Evolutionary conservation across 2,888 invertebrate species (phyloP), one percentile per base, ranked within the genome.

Genomic region (Hipparchia semele): DNA sequence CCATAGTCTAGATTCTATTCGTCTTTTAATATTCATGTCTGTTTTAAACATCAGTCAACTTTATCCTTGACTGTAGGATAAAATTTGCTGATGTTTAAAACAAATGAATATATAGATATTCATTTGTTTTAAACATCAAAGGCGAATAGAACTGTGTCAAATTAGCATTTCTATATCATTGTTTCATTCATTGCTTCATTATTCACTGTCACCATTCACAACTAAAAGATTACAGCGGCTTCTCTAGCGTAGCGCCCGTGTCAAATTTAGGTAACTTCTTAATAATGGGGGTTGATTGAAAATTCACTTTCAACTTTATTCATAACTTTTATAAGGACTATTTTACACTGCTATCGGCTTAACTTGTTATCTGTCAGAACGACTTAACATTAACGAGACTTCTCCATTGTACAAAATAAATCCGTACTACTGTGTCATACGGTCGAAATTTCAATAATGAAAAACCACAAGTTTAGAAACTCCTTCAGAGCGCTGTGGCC

Each of bases 401-500:
- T 54, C 69, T 56, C 13, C 33, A 13, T 69, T 79, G 76, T 71
- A 70, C 61, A n/a, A 87, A 75, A 82, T 76, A 81, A 65, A 71
- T 72, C 78, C 81, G 75, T 86, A 80, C 56, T 0, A 0, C 9
- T 4, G 53, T 0, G 2, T 0, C 0, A 65, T 82, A 87, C 76
- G 78, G 84, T 76, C 70, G 73, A 82, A 75, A 79, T 80, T 87
- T 60, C 72, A 76, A 80, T 81, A 79, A 75, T 75, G 82, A 82
- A 4, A 9, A 39, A 45, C 70, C 54, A 67, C 49, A 67, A 75
- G 66, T 74, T 72, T 74, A 80, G 82, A 78, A 89, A 92, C 93
- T 94, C 93, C 93, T 93, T 90, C 92, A 87, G 80, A 85, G 86
- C 85, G 85, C 92, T 94, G 93, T 82, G 82, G 88, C 89, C 93